phyloP scores from a whole-genome alignment of 2,113 vertebrate genomes.

The Oryzias melastigma region DNA sequence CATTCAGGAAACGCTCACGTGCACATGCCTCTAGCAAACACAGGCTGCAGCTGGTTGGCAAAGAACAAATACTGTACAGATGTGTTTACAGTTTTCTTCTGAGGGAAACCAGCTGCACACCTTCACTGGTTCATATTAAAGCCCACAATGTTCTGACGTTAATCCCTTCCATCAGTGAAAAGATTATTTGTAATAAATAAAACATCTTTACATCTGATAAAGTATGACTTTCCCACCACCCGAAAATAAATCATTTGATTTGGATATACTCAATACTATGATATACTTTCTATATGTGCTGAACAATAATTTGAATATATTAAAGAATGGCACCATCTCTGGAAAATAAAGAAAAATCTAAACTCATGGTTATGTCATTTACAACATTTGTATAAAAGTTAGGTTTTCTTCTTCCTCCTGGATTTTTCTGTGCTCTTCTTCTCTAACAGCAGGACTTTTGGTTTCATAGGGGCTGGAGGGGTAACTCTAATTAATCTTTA shows the following conservation, averaged over 20 bases:
- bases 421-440: background rate
- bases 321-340: slow-evolving; percentile 74
- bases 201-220: slow-evolving; percentile 54
- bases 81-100: slow-evolving; percentile 14
- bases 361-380: slow-evolving; percentile 54
- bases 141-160: slow-evolving; percentile 17
- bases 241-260: slow-evolving; percentile 69
- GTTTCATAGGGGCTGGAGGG: slow-evolving; percentile 29
- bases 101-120: slow-evolving; percentile 50
- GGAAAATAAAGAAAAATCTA: slow-evolving; percentile 37
- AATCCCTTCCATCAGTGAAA: slow-evolving; percentile 42
- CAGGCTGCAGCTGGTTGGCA: slow-evolving; percentile 36
- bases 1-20: slow-evolving; percentile 65
- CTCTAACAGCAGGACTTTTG: background rate
- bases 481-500: slow-evolving; percentile 15
- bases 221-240: slow-evolving; percentile 36
- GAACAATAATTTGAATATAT: slow-evolving; percentile 53
- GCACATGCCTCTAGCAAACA: slow-evolving; percentile 73
- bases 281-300: slow-evolving; percentile 56
- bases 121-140: slow-evolving; percentile 30
- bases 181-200: slow-evolving; percentile 41
- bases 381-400: slow-evolving; percentile 59
- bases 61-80: slow-evolving; percentile 45
- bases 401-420: slow-evolving; percentile 22
- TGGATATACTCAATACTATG: slow-evolving; percentile 64